Conservation (phyloP, 2,797 vertebrate species). For the Hemitrygon akajei region DNA sequence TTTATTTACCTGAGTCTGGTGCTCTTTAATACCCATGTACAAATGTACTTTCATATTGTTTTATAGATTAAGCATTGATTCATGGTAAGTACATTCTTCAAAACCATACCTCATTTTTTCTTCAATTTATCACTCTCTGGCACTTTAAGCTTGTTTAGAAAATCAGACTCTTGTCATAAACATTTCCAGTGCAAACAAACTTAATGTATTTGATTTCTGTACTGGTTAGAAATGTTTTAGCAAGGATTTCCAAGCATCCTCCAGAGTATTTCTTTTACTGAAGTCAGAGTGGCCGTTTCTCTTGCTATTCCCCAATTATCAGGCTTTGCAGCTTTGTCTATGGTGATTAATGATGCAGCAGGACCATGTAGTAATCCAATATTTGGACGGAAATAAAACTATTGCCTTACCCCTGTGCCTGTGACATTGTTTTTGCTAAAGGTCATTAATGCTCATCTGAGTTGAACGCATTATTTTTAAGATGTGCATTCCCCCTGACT, state of each 20-base stretch:
- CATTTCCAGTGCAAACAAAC: constrained; percentile 57
- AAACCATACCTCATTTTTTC: no score
- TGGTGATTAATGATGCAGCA: constrained; percentile 47
- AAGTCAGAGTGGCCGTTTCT: constrained; percentile 39
- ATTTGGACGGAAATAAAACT: constrained; percentile 34
- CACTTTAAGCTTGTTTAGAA: no score
- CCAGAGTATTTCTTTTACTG: constrained; percentile 43
- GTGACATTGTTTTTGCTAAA: constrained; percentile 40
- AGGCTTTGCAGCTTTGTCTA: constrained; percentile 37
- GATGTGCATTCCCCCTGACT: constrained; percentile 41
- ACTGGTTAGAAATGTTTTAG: constrained; percentile 48
- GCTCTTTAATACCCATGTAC: no score
- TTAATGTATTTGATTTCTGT: constrained; percentile 61
- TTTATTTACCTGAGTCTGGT: no score
- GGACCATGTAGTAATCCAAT: constrained; percentile 40
- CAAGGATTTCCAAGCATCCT: constrained; percentile 44
- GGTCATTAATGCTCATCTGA: constrained; percentile 38
- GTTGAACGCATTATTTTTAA: constrained; percentile 38
- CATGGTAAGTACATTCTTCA: no score
- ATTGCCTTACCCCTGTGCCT: constrained; percentile 38
- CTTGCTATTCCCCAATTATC: constrained; percentile 32
- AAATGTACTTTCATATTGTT: no score
- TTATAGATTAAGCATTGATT: no score
- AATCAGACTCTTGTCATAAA: no score
- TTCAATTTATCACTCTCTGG: no score